A percentile compares a stretch with the other conserved stretches of the same genome.
phyloP scores from a whole-genome alignment of 2,888 invertebrate genomes.

The Clostera curtula region DNA sequence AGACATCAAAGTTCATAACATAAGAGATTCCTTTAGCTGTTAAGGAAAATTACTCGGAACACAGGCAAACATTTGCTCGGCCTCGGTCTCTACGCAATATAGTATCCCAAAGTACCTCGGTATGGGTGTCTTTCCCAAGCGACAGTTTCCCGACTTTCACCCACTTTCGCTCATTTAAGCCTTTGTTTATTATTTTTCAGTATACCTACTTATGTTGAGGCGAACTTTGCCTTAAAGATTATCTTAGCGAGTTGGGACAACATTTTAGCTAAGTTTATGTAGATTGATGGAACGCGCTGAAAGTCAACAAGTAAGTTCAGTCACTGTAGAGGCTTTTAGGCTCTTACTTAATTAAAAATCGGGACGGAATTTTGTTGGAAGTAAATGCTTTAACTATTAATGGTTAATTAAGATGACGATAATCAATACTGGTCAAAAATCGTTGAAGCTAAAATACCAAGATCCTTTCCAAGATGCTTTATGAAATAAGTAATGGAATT shows the following conservation, averaged over 20 bases:
- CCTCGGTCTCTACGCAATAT: constrained; percentile 11
- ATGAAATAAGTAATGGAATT: too few relatives aligned
- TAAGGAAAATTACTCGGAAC: constrained; percentile 6
- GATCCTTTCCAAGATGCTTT: too few relatives aligned
- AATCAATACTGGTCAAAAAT: too few relatives aligned
- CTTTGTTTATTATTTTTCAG: constrained; percentile 12
- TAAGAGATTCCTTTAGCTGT: too few relatives aligned
- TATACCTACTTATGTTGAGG: constrained; percentile 7
- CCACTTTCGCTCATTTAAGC: constrained; percentile 1
- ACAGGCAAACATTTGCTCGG: constrained; percentile 7
- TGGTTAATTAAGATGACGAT: too few relatives aligned
- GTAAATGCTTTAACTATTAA: too few relatives aligned
- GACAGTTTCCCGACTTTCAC: constrained; percentile 17
- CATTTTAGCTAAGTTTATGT: constrained; percentile 19
- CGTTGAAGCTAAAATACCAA: too few relatives aligned
- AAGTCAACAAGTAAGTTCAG: constrained; percentile 17
- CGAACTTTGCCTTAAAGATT: constrained; percentile 13
- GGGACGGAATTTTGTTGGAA: too few relatives aligned
- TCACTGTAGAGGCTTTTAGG: too few relatives aligned
- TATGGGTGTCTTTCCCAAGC: constrained; percentile 17
- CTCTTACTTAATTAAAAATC: constrained; percentile 12
- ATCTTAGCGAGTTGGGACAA: constrained; percentile 12
- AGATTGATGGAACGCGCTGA: constrained; percentile 15
- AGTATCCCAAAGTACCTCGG: constrained; percentile 12
- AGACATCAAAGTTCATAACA: too few relatives aligned